Evolutionary conservation across 2,113 vertebrate genomes (phyloP).

Genomic region (Corapipo altera): DNA sequence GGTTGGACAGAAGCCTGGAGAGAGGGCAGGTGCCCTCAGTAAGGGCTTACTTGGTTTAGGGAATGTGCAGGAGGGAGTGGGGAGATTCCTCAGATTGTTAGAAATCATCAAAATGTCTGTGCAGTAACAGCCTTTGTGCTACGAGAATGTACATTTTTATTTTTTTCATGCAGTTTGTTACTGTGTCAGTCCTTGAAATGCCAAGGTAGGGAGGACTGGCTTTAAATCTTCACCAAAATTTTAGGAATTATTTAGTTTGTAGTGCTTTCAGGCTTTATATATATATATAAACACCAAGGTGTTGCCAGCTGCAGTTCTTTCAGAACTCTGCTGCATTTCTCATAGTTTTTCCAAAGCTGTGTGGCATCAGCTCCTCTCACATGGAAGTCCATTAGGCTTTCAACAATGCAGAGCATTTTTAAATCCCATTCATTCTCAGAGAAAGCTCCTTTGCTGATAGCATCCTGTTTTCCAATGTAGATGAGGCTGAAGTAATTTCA

Average conservation of each 20-base stretch:
- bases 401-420: background rate
- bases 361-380: background rate
- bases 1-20: background rate
- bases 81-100: background rate
- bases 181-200: background rate
- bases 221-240: background rate
- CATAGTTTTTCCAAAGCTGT: rapidly evolving
- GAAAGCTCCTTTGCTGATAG: background rate
- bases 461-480: background rate
- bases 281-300: background rate
- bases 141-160: background rate
- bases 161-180: background rate
- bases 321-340: background rate
- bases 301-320: background rate
- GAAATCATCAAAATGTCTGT: background rate
- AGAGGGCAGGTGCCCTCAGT: background rate
- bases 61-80: background rate
- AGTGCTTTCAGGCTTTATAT: background rate
- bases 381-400: background rate
- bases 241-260: background rate
- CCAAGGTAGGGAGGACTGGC: background rate
- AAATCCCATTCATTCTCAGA: background rate
- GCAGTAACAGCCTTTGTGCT: background rate
- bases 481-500: background rate
- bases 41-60: background rate